Evolutionary conservation across 1,140 invertebrate species (phyloP).

Genomic region (Atta texana): DNA sequence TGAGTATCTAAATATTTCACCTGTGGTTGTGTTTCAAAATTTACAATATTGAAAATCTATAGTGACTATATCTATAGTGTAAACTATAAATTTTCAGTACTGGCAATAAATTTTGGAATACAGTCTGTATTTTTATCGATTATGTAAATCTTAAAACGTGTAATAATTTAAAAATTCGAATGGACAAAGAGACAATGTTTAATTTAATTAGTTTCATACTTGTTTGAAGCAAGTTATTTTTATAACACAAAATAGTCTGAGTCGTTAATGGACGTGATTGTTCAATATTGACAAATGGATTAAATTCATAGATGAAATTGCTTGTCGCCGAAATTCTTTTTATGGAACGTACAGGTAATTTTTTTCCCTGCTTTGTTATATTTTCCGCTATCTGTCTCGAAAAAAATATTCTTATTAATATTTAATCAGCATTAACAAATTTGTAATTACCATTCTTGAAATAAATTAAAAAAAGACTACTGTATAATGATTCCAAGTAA

Average conservation of each 20-base stretch:
- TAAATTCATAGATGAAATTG: conserved; percentile 71
- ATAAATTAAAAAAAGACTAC: neutral
- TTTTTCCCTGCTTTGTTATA: conserved; percentile 23
- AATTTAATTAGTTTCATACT: neutral
- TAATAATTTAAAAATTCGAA: neutral
- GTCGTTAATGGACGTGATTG: neutral
- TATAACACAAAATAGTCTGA: neutral
- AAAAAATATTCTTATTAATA: neutral
- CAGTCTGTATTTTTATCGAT: neutral
- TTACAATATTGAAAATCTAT: too few relatives aligned
- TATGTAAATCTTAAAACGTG: neutral
- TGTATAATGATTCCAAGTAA: neutral
- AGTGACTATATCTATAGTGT: too few relatives aligned
- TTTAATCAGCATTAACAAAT: neutral
- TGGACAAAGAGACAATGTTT: neutral
- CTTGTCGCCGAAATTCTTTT: conserved; percentile 65
- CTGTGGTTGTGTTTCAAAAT: too few relatives aligned
- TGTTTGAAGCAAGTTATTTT: neutral
- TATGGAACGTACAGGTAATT: neutral
- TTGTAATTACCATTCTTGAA: neutral
- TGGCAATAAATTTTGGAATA: too few relatives aligned
- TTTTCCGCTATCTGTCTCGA: conserved; percentile 50
- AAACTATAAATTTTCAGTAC: too few relatives aligned
- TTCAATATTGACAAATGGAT: conserved; percentile 22
- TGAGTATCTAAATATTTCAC: neutral